Percentiles rank a stretch among this genome's conserved stretches.
Evolutionary conservation across 2,888 invertebrate species (phyloP).

Genomic region (Philereme vetulata): DNA sequence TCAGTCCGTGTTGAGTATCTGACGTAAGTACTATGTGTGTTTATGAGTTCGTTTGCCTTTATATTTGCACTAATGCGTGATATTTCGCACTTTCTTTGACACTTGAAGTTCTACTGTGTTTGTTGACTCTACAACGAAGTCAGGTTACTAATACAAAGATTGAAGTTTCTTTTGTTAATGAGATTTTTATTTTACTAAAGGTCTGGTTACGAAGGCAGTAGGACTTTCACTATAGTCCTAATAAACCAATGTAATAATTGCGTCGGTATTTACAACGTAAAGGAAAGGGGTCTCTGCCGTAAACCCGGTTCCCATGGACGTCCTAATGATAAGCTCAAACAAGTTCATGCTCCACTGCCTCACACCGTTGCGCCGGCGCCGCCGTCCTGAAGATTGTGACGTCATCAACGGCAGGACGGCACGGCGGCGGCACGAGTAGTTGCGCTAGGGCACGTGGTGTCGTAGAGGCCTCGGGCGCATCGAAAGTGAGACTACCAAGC

Average conservation of each 20-base stretch:
- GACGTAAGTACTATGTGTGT: slow-evolving; percentile 33
- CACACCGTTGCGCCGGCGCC: slow-evolving; percentile 53
- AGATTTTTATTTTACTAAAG: no score
- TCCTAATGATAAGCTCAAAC: slow-evolving; percentile 70
- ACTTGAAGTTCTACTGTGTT: slow-evolving; percentile 32
- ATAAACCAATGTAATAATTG: slow-evolving; percentile 2
- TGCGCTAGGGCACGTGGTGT: slow-evolving; percentile 75
- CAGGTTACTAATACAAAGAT: not conserved
- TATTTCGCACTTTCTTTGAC: slow-evolving; percentile 74
- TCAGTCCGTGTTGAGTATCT: slow-evolving; percentile 17
- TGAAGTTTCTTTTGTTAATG: no score
- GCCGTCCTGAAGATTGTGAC: slow-evolving; percentile 66
- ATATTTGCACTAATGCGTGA: slow-evolving; percentile 63
- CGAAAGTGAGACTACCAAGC: slow-evolving; percentile 76
- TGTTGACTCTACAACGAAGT: slow-evolving; percentile 7
- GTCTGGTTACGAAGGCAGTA: no score
- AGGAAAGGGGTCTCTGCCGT: slow-evolving; percentile 27
- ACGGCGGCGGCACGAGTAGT: slow-evolving; percentile 49
- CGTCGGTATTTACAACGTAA: slow-evolving; percentile 4
- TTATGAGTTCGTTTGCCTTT: slow-evolving; percentile 51
- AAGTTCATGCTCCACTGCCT: slow-evolving; percentile 62
- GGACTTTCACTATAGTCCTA: no score
- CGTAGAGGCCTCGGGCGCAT: slow-evolving; percentile 73
- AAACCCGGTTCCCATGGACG: slow-evolving; percentile 67
- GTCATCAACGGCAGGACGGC: slow-evolving; percentile 60